Evolutionary conservation across 2,113 vertebrate genomes (phyloP).

Genomic region (Vidua macroura): DNA sequence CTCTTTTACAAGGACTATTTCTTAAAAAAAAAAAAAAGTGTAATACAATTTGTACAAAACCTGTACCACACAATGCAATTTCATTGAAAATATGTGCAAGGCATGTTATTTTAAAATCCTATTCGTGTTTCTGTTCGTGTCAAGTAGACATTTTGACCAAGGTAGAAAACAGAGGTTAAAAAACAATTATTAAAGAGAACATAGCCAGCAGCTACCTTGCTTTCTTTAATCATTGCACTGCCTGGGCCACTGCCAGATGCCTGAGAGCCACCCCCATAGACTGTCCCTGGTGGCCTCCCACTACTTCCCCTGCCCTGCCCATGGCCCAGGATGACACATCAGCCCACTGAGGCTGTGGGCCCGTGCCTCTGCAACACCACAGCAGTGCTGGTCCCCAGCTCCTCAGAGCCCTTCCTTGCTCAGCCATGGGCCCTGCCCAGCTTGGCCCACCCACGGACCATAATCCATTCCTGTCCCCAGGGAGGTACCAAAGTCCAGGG

Average conservation of each 20-base stretch:
- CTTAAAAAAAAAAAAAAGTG: background rate
- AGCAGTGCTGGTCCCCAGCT: background rate
- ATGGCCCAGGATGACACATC: background rate
- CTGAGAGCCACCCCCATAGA: background rate
- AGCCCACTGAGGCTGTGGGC: accelerated
- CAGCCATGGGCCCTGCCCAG: accelerated
- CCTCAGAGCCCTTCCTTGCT: too few relatives aligned
- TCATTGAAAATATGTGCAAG: background rate
- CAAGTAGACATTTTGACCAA: background rate
- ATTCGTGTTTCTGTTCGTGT: background rate
- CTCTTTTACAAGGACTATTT: background rate
- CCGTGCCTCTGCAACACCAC: accelerated
- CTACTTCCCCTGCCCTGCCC: background rate
- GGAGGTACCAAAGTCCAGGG: background rate
- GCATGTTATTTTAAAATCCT: background rate
- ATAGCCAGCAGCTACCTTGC: background rate
- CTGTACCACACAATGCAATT: background rate
- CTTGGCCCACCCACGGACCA: accelerated
- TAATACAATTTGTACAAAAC: background rate
- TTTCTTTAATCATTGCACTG: background rate
- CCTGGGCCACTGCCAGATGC: background rate
- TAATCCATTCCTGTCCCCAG: background rate
- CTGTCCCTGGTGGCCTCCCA: background rate
- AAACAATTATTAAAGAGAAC: background rate
- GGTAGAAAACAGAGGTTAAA: background rate